Evolutionary conservation across 2,113 vertebrate genomes (phyloP), one percentile per base, ranked within the genome.

Genomic region (Caretta caretta): DNA sequence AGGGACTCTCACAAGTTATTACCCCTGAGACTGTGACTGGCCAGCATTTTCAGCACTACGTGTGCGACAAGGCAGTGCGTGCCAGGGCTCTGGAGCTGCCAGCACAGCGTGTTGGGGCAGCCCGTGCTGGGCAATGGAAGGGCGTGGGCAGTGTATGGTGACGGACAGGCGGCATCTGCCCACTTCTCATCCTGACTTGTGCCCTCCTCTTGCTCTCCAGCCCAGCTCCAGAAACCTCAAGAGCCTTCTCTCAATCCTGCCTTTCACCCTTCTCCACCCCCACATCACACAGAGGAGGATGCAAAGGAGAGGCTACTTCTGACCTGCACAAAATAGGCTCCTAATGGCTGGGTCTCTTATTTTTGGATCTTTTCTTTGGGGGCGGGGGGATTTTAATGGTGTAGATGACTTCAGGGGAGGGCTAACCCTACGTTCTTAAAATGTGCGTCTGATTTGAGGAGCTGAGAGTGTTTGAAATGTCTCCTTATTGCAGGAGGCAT

Each of bases 281-380:
- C 8, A 8, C 35, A 17, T 19, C 16, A n/a, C 7, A 35, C 16
- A 14, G 8, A 62, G 14, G 19, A 69, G 31, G 62, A 35, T 35
- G 17, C 14, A 4, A n/a, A 69, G 31, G 31, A 69, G 16, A n/a
- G 62, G 31, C 35, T 4, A 9, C 35, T n/a, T n/a, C 31, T n/a
- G 62, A 69, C 62, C 35, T n/a, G 17, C 62, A 69, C 62, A 69
- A n/a, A n/a, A 62, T 31, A 69, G 62, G n/a, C 35, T n/a, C 17
- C 16, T 4, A 9, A n/a, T n/a, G 35, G 17, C 7, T n/a, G 5
- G 19, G 17, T 35, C 2, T n/a, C 17, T n/a, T n/a, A 8, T 35
- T 19, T n/a, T 4, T 62, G 29, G 29, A 69, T n/a, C 62, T n/a
- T 35, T 69, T 19, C 9, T 9, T 42, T 42, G 38, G 38, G n/a